A percentile compares a stretch with the other conserved stretches of the same genome.
phyloP scores from a whole-genome alignment of 2,113 vertebrate genomes.

The Prinia subflava region DNA sequence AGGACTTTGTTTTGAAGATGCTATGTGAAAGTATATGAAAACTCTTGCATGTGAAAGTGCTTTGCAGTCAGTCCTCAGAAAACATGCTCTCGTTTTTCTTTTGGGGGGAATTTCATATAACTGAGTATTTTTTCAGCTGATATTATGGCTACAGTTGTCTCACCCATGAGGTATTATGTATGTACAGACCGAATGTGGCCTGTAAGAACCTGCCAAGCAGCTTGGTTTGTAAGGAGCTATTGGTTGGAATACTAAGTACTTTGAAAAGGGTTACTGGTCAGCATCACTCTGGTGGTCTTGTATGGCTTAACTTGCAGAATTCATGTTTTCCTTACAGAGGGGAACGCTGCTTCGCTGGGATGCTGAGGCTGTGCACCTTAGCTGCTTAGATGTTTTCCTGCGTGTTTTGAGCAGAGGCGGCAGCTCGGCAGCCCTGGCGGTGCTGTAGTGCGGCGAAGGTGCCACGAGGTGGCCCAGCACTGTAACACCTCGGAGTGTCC shows the following conservation, averaged over 20 bases:
- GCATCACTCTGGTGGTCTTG: background rate
- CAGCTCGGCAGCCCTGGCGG: background rate
- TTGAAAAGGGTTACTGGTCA: background rate
- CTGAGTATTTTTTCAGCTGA: background rate
- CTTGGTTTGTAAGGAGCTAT: background rate
- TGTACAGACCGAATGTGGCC: background rate
- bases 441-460: background rate
- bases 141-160: fast-evolving
- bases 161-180: fast-evolving
- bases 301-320: background rate
- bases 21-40: fast-evolving
- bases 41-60: background rate
- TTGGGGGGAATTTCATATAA: background rate
- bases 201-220: background rate
- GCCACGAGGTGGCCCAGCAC: conserved; percentile 68
- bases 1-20: background rate
- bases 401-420: background rate
- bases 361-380: background rate
- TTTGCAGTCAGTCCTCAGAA: background rate
- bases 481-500: background rate
- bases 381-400: background rate
- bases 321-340: background rate
- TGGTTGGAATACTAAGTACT: background rate
- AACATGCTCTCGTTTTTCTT: background rate
- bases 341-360: background rate